Evolutionary conservation across 2,888 invertebrate genomes (phyloP), one percentile per base, ranked within the genome.

Genomic region (Dysmachus trigonus): DNA sequence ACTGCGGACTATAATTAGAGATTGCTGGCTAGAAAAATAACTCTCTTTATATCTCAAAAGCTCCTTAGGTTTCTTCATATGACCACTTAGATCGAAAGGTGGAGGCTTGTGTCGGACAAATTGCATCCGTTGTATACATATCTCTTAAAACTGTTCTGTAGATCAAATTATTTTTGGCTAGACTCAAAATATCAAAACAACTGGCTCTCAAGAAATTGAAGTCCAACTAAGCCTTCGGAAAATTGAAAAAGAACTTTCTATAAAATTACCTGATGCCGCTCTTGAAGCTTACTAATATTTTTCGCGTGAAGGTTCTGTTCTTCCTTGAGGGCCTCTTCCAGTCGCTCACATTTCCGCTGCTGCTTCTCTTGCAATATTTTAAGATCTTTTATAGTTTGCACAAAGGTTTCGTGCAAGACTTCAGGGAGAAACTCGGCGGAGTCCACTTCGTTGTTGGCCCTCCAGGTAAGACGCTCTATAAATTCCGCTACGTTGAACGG

Each of bases 401-500:
- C 95, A 92, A 99, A 99, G 33, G 98, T 97, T 89, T 97, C 96
- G 90, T 98, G 97, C 87, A 99, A 94, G 88, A 96, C 93, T 90
- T 96, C 95, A 0, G 98, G 97, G 92, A 98, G 97, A 91, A 98
- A 97, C 88, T 94, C 94, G 31, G 95, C 94, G 74, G 94, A 95
- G 27, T 95, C 94, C 53, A 93, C 92, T 90, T 95, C 96, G 89
- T 95, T 95, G 91, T 97, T 97, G 79, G 98, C 97, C 89, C 98
- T 94, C 95, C 99, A 98, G 53, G 99, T 99, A 90, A 99, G 93
- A 85, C 98, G 94, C 91, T 99, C 99, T 1, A 99, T 98, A 93
- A 99, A 99, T 91, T 99, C 99, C 90, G 98, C 97, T 13, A 98
- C 96, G 93, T 98, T 98, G 91, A 99, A 99, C 0, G 98, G 98